These are phyloP conservation scores for Aleiodes testaceus DNA, from an alignment of 2,888 invertebrate genomes.

Conservation along the genomic window DNA sequence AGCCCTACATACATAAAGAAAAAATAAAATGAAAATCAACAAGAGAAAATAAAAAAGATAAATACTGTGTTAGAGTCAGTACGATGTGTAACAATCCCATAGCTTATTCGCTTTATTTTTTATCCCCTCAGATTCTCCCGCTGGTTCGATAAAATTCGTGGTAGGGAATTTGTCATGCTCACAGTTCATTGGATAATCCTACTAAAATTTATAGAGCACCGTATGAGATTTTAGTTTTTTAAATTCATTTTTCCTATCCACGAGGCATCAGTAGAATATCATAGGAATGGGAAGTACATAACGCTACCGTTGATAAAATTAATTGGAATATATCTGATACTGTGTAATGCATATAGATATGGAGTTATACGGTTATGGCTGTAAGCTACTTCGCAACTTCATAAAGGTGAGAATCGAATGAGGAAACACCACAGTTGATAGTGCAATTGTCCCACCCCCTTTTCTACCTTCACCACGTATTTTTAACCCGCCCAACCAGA, in stretches of 20 bases:
- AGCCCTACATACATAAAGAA: constrained; percentile 35
- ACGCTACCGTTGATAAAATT: constrained; percentile 39
- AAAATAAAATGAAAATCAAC: constrained; percentile 40
- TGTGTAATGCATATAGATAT: constrained; percentile 22
- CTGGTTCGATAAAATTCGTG: constrained; percentile 47
- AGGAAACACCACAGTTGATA: constrained; percentile 4
- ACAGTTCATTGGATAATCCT: constrained; percentile 52
- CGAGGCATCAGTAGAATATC: constrained; percentile 14
- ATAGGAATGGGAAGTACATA: constrained; percentile 9
- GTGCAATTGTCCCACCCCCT: constrained; percentile 14
- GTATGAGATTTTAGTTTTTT: constrained; percentile 38
- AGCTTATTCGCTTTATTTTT: constrained; percentile 39
- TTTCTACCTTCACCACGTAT: not conserved
- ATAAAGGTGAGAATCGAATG: constrained; percentile 32
- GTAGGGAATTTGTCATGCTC: constrained; percentile 54
- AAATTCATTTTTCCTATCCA: not conserved
- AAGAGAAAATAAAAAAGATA: constrained; percentile 35
- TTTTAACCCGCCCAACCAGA: not conserved
- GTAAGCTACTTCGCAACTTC: constrained; percentile 27
- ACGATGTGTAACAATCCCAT: constrained; percentile 48
- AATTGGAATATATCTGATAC: constrained; percentile 34
- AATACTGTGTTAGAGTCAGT: constrained; percentile 48
- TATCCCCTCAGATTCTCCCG: constrained; percentile 19
- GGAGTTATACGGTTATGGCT: constrained; percentile 11
- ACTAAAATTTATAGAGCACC: constrained; percentile 48